Evolutionary conservation across 2,113 vertebrate genomes (phyloP), one percentile per base, ranked within the genome.

Genomic region (Tonatia bakeri): DNA sequence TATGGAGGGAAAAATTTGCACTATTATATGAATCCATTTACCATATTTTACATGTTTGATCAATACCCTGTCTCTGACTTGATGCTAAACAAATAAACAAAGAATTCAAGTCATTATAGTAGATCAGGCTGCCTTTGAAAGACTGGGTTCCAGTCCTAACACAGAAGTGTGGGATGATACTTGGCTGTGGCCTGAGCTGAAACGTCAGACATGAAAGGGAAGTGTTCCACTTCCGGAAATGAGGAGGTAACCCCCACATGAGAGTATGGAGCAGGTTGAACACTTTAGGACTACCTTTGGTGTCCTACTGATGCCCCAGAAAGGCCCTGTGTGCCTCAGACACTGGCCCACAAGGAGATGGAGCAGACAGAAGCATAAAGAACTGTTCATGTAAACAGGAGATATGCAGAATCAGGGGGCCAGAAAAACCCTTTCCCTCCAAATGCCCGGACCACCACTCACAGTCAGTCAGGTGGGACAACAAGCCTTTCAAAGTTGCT

Each of bases 291-390:
- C 33, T 31, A 84, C 12, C 14, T 17, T 20, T 36, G 3, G 4
- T 38, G 7, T 13, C 36, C 0, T n/a, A 12, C 43, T 2, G 12
- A 22, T 5, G 56, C 45, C 7, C 5, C 10, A 20, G 16, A 7
- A 0, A 56, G 1, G 12, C 24, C 26, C 45, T n/a, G 45, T 6
- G 11, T 13, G 1, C 15, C 22, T 52, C 40, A 40, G 1, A 33
- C 14, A 4, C n/a, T 14, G 38, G 1, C 4, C 4, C 38, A 3
- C 0, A 15, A 5, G 4, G 20, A 76, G 3, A 17, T 65, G 20
- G 24, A 79, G 12, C 1, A 16, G 38, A 12, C 1, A 2, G 16
- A 79, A 75, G 10, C 45, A 12, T 43, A 17, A 76, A 70, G 6
- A 61, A 15, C 0, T 47, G 17, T 13, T 96, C 38, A 28, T n/a